A percentile compares a stretch with the other conserved stretches of the same genome.
phyloP scores from a whole-genome alignment of 2,113 vertebrate species.

The Martes martes region DNA sequence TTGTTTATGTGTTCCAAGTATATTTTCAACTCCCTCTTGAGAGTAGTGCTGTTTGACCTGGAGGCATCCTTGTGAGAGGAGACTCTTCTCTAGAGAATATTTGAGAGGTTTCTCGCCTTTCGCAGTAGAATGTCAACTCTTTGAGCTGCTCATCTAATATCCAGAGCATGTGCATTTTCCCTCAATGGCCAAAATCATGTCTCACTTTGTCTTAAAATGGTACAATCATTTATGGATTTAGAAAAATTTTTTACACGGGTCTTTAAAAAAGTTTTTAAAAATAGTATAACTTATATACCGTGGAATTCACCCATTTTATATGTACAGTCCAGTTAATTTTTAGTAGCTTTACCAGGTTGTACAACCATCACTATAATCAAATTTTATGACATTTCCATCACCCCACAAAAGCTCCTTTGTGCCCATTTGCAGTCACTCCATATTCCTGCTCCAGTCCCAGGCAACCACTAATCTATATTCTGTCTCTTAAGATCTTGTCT shows the following conservation, averaged over 20 bases:
- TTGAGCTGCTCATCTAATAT: neutral
- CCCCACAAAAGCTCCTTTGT: neutral
- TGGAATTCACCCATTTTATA: neutral
- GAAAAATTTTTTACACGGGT: neutral
- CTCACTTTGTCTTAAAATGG: neutral
- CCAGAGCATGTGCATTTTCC: neutral
- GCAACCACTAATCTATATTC: accelerated
- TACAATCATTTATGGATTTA: neutral
- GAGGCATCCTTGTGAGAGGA: neutral
- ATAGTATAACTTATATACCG: neutral
- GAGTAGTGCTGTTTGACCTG: neutral
- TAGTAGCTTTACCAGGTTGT: neutral
- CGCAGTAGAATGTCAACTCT: neutral
- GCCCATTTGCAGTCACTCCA: neutral
- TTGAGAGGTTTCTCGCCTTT: neutral
- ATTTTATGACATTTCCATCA: neutral
- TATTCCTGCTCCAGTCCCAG: neutral
- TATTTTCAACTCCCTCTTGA: neutral
- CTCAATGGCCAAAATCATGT: neutral
- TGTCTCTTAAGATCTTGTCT: neutral
- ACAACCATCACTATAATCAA: neutral
- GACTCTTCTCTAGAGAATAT: neutral
- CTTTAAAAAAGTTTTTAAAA: neutral
- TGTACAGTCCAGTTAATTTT: neutral
- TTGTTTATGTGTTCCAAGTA: neutral